Conservation (phyloP, 2,113 vertebrate genomes). For the Podarcis cretensis region DNA sequence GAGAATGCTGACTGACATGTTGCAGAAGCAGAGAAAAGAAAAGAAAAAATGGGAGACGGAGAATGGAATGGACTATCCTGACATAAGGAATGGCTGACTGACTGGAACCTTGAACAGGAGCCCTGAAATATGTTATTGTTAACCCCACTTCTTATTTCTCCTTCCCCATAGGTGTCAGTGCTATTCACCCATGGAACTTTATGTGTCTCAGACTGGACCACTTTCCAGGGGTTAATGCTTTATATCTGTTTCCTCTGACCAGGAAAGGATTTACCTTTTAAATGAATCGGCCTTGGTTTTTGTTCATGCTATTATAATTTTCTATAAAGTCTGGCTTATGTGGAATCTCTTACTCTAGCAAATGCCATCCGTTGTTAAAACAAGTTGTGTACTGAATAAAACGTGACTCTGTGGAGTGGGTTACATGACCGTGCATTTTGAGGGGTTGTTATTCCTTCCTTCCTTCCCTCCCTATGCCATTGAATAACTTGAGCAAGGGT, state of each 20-base stretch:
- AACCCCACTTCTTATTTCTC: neutral
- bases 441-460: neutral
- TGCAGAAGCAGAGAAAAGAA: neutral
- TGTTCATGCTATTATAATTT: neutral
- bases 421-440: slow-evolving; percentile 9
- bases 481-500: neutral
- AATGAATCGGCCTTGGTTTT: neutral
- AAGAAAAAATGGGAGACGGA: too few species aligned
- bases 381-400: neutral
- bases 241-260: neutral
- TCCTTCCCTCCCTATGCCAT: neutral
- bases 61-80: neutral
- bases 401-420: neutral
- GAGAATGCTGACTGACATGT: neutral
- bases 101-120: neutral
- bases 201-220: neutral
- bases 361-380: neutral
- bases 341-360: neutral
- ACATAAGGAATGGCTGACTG: neutral
- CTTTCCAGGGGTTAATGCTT: neutral
- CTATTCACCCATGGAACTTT: neutral
- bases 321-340: neutral
- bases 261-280: too few species aligned
- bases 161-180: neutral
- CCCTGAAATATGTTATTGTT: neutral